Base-by-base conservation (phyloP, 1,140 invertebrate genomes). In the Drosophila sproati region DNA sequence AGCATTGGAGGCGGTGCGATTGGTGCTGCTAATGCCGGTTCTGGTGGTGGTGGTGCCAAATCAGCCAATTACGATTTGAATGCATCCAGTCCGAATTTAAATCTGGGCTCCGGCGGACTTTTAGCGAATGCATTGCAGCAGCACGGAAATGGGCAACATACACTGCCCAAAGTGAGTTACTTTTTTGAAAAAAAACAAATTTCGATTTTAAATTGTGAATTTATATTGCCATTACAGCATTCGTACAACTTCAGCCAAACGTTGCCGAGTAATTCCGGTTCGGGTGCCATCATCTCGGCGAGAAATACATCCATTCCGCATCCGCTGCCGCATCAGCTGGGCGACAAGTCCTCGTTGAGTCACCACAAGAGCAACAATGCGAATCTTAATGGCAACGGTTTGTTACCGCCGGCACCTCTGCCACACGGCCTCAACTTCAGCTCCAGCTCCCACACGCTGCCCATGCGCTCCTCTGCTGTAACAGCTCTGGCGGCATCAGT, bases 221-320 rank as follows among this genome's bases (percentile, higher is more conserved):
- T 52, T 3, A 10, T 2, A 37, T 57, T 61, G 4, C 12, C n/a
- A 37, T 39, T 28, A 2, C 51, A 76, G 77, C 82, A 67, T 43
- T 31, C 56, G 2, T 80, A 87, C 64, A 87, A 64, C 64, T 91
- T 76, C 43, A 80, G 82, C 71, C 86, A 91, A 41, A 90, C 87
- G 3, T 31, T 89, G 69, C 85, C 76, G 1, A 45, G 60, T 5
- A 85, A 81, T 37, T 32, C 54, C 7, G 68, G 78, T 28, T 70
- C 78, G 1, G 73, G 76, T 0, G 48, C 73, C 0, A 76, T 91
- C 41, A 77, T 93, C 60, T 81, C 91, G 48, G 66, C 92, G 8
- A 64, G 90, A 4, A 92, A 92, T 70, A 93, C 92, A 59, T 92
- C 92, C 39, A 92, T 92, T 63, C 90, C 91, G 54, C 91, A 91